Conservation (phyloP, 1,140 invertebrate species). For the Sarcophaga peregrina region DNA sequence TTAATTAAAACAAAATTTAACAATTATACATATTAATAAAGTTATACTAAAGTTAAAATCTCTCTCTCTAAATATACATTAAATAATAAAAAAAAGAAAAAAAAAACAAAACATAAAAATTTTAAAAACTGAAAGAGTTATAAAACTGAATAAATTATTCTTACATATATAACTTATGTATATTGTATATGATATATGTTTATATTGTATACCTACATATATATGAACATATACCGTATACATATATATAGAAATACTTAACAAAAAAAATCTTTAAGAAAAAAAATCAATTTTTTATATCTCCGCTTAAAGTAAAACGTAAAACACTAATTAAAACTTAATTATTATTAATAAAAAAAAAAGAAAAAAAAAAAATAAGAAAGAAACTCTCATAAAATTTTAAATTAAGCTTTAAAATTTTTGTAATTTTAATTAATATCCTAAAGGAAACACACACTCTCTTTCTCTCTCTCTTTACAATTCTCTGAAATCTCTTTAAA, state of each 20-base stretch:
- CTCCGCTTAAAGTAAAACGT: conserved; percentile 17
- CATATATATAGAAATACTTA: neutral
- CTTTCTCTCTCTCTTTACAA: neutral
- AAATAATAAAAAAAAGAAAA: neutral
- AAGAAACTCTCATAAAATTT: conserved; percentile 28
- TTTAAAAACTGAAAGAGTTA: neutral
- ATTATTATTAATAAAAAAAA: conserved; percentile 2
- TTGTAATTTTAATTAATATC: conserved; percentile 4
- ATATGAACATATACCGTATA: conserved; percentile 14
- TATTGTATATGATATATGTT: neutral
- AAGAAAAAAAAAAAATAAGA: neutral
- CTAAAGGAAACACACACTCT: neutral
- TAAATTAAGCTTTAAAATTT: neutral
- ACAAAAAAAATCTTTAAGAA: no score
- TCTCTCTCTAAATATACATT: neutral
- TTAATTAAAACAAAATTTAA: conserved; percentile 10
- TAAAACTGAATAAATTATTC: conserved; percentile 11
- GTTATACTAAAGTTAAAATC: neutral
- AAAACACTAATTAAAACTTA: conserved; percentile 13
- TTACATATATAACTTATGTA: neutral
- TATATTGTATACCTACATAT: neutral
- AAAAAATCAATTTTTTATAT: conserved; percentile 40
- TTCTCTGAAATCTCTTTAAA: neutral
- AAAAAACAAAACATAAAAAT: neutral
- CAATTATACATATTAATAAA: conserved; percentile 20